Conservation (phyloP, 2,113 vertebrate species). For the Rhodinocichla rosea region DNA sequence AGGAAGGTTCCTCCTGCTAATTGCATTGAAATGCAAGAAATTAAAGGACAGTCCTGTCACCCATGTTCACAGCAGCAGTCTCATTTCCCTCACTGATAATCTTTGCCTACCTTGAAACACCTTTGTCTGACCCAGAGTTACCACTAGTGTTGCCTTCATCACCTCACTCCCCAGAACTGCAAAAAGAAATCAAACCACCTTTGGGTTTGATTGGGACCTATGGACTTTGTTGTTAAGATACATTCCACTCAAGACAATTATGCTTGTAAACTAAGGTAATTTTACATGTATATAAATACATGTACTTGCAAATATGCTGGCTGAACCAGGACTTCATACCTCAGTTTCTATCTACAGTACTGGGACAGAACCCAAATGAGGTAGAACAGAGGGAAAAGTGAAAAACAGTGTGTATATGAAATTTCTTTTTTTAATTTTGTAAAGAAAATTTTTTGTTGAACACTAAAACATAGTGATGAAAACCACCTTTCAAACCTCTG, state of each 20-base stretch:
- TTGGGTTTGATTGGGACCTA: background rate
- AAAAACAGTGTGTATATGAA: accelerated
- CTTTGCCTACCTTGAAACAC: accelerated
- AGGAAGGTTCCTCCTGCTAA: background rate
- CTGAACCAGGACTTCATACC: background rate
- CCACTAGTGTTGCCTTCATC: accelerated
- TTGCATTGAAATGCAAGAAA: background rate
- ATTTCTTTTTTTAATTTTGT: background rate
- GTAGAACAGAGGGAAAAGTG: background rate
- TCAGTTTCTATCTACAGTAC: background rate
- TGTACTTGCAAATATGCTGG: background rate
- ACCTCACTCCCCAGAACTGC: background rate
- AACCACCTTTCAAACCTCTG: background rate
- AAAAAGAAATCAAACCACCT: background rate
- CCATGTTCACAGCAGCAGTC: background rate
- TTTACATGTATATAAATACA: background rate
- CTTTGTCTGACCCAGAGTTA: background rate
- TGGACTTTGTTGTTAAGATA: background rate
- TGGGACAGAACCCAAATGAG: background rate
- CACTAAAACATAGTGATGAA: background rate
- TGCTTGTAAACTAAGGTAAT: background rate
- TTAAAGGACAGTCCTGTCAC: background rate
- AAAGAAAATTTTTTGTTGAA: background rate
- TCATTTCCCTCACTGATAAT: background rate
- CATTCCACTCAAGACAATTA: background rate